These are phyloP conservation scores for Amazona vittata DNA, from an alignment of 2,113 vertebrate genomes.

Conservation along the genomic window DNA sequence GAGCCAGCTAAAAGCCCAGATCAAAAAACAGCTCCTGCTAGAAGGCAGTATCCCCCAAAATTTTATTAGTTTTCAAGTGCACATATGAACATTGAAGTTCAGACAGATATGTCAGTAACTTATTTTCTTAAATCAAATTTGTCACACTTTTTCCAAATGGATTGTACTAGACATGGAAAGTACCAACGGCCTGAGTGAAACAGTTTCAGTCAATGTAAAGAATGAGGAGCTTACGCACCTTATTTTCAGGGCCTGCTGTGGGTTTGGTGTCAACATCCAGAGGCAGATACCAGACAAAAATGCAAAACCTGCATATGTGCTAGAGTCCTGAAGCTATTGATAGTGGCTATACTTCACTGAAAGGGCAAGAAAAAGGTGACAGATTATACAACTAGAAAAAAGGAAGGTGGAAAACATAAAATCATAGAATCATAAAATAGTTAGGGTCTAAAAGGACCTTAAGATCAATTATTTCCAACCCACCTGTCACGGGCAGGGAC, in stretches of 20 bases:
- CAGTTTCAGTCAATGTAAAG: neutral
- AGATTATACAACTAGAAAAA: neutral
- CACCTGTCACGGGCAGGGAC: too few species aligned
- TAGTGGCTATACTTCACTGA: neutral
- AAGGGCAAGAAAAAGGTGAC: neutral
- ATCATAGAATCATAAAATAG: too few species aligned
- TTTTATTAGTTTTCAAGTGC: neutral
- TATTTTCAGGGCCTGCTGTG: neutral
- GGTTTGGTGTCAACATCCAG: neutral
- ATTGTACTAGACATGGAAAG: neutral
- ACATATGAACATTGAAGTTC: neutral
- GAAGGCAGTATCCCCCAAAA: neutral
- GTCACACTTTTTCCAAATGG: neutral
- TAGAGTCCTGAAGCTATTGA: neutral
- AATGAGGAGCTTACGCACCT: neutral
- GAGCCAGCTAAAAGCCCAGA: neutral
- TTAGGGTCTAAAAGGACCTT: too few species aligned
- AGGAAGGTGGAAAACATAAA: neutral
- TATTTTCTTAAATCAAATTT: neutral
- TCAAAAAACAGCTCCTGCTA: neutral
- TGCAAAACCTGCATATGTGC: fast-evolving
- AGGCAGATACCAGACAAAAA: neutral
- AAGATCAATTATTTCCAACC: too few species aligned
- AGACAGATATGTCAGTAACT: neutral
- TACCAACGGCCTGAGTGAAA: neutral